Conservation (phyloP, 2,888 invertebrate species). For the Scaptomyza parva region DNA sequence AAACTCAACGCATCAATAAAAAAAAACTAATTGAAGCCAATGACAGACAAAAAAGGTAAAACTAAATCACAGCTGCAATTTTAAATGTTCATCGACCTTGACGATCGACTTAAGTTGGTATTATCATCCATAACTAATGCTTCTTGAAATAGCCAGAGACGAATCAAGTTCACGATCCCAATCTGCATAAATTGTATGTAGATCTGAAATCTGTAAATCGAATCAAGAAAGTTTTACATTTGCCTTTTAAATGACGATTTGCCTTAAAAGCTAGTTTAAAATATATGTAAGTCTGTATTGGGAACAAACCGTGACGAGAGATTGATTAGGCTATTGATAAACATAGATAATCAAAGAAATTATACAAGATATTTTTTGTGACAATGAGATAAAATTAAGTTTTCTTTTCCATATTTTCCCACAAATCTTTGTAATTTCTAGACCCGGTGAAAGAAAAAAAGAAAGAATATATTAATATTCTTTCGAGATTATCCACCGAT, state of each 20-base stretch:
- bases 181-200: slow-evolving; percentile 37
- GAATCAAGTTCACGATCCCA: slow-evolving; percentile 54
- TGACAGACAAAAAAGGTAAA: slow-evolving; percentile 6
- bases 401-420: neutral
- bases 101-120: slow-evolving; percentile 21
- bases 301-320: slow-evolving; percentile 20
- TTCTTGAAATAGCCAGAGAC: slow-evolving; percentile 36
- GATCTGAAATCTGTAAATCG: slow-evolving; percentile 24
- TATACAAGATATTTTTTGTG: neutral
- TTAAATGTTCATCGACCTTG: slow-evolving; percentile 48
- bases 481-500: neutral
- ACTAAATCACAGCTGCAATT: slow-evolving; percentile 8
- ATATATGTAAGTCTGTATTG: slow-evolving; percentile 28
- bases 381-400: neutral
- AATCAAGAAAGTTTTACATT: slow-evolving; percentile 61
- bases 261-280: slow-evolving; percentile 25
- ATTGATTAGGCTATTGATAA: slow-evolving; percentile 30
- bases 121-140: slow-evolving; percentile 55
- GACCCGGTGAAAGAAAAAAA: no score
- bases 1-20: slow-evolving; percentile 13
- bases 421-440: neutral
- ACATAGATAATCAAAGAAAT: neutral
- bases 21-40: slow-evolving; percentile 2
- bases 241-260: slow-evolving; percentile 63
- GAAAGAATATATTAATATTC: neutral